Conservation (phyloP, 35 echinoderm and acorn worm species). For the Amphiura filiformis region DNA sequence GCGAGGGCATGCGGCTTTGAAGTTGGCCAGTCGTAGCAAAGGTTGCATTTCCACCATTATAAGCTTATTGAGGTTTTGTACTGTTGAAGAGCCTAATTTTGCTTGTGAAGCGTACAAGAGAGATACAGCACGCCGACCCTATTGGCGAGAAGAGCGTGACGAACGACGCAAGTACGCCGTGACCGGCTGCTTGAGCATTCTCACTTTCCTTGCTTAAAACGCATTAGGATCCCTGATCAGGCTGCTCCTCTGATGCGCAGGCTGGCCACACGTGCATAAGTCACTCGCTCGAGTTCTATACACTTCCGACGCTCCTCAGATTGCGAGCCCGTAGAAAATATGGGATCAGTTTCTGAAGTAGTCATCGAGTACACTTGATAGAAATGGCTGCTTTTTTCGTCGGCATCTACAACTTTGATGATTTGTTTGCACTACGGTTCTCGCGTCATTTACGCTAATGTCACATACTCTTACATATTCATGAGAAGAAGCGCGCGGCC, state of each 20-base stretch:
- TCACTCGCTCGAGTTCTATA: not conserved
- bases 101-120: not conserved
- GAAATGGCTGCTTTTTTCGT: not conserved
- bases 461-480: not conserved
- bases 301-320: not conserved
- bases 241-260: not conserved
- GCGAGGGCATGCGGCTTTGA: not conserved
- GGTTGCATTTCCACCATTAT: no score
- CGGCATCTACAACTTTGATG: not conserved
- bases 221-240: not conserved
- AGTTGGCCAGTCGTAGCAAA: no score
- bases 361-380: not conserved
- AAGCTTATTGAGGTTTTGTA: no score
- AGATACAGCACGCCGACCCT: not conserved
- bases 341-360: slow-evolving; percentile 1
- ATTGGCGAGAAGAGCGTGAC: not conserved
- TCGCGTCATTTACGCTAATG: slow-evolving; percentile 9
- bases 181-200: not conserved
- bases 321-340: slow-evolving; percentile 1
- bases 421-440: not conserved
- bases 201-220: slow-evolving; percentile 1
- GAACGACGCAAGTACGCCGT: slow-evolving; percentile 3
- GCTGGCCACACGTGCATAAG: not conserved
- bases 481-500: not conserved
- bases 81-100: not conserved